Percentiles rank a stretch among this genome's conserved stretches.
Evolutionary conservation across 2,888 invertebrate genomes (phyloP).

Genomic region (Leucophenga montana): DNA sequence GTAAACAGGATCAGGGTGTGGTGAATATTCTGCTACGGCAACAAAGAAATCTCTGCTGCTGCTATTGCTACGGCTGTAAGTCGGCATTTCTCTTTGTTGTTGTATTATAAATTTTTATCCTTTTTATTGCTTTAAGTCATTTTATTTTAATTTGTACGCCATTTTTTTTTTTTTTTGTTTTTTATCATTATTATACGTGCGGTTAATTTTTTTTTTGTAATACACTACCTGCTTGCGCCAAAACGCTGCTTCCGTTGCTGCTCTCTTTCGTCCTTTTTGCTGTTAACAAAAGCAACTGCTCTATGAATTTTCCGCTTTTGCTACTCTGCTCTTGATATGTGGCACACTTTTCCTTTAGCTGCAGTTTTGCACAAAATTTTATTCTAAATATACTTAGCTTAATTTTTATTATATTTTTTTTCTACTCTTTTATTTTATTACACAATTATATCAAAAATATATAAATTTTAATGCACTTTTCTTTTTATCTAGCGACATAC

Average conservation of each 20-base stretch:
- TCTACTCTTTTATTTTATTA: conserved; percentile 1
- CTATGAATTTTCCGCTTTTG: conserved; percentile 26
- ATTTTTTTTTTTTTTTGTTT: neutral
- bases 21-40: conserved; percentile 60
- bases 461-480: conserved; percentile 16
- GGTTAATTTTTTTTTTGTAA: conserved; percentile 8
- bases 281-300: conserved; percentile 31
- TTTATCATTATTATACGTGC: neutral
- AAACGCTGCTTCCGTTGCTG: conserved; percentile 6
- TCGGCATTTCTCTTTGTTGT: conserved; percentile 15
- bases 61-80: conserved; percentile 33
- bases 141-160: conserved; percentile 29
- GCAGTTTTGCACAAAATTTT: conserved; percentile 7
- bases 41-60: conserved; percentile 42
- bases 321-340: conserved; percentile 39
- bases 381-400: neutral
- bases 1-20: conserved; percentile 69
- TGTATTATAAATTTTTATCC: conserved; percentile 25
- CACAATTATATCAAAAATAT: conserved; percentile 11
- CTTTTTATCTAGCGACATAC: neutral
- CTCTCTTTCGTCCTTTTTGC: conserved; percentile 16
- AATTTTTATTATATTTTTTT: neutral
- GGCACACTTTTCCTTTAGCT: conserved; percentile 35
- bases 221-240: conserved; percentile 20
- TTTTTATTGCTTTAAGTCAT: conserved; percentile 26